A percentile compares a stretch with the other conserved stretches of the same genome.
These are phyloP conservation scores for Sialia sialis DNA, from an alignment of 2,113 vertebrate species.

Conservation along the genomic window DNA sequence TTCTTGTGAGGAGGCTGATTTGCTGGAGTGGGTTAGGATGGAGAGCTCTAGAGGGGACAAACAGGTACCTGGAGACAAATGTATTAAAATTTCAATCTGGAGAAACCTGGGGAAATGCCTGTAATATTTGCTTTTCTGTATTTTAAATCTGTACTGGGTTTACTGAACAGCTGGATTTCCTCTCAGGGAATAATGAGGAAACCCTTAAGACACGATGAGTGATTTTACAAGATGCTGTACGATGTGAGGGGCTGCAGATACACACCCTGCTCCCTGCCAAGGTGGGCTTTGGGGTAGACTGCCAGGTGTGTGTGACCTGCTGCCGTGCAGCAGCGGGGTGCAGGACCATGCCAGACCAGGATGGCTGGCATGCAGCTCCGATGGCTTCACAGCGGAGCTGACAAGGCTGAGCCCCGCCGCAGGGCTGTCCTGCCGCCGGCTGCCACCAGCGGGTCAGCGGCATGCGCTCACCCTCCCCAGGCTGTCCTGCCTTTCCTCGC, in stretches of 20 bases:
- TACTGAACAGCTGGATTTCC: neutral
- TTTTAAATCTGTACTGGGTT: neutral
- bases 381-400: rapidly evolving
- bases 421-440: neutral
- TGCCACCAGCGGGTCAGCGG: rapidly evolving
- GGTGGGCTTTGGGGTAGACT: too few species aligned
- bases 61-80: neutral
- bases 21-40: neutral
- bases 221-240: neutral
- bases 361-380: neutral
- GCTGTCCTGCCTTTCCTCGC: neutral
- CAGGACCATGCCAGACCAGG: neutral
- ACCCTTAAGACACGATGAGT: neutral
- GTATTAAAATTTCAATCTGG: neutral
- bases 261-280: rapidly evolving
- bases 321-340: rapidly evolving
- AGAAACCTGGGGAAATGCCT: neutral
- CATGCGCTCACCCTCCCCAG: rapidly evolving
- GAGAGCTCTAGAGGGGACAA: neutral
- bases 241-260: neutral
- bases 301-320: rapidly evolving
- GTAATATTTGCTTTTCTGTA: neutral
- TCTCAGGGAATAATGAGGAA: neutral
- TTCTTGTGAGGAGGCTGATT: neutral
- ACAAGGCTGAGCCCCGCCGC: neutral